These are phyloP conservation scores for Chromobotia macracanthus DNA, from an alignment of 2,797 vertebrate genomes.

Conservation along the genomic window DNA sequence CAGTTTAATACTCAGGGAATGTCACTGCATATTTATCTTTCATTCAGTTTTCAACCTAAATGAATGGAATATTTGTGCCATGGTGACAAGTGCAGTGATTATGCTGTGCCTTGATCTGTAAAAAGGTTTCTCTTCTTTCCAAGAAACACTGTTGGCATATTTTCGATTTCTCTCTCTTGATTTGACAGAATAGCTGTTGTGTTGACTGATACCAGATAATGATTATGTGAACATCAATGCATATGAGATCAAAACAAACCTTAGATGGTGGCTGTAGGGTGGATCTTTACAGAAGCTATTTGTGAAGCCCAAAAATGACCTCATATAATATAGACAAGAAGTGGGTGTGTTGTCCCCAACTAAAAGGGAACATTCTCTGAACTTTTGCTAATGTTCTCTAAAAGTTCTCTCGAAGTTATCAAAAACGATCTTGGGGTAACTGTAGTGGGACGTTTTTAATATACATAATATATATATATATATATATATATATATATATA, in stretches of 20 bases:
- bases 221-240: not conserved
- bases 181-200: not conserved
- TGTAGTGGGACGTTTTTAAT: too few species aligned
- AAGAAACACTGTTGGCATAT: not conserved
- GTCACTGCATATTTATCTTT: not conserved
- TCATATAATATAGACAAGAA: not conserved
- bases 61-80: not conserved
- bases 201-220: not conserved
- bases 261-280: not conserved
- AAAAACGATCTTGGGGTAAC: too few species aligned
- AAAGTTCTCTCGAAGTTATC: too few species aligned
- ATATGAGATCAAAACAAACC: not conserved
- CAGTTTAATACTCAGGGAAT: not conserved
- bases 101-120: slow-evolving; percentile 1
- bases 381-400: too few species aligned
- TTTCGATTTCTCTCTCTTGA: not conserved
- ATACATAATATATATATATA: too few species aligned
- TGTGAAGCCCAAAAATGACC: not conserved
- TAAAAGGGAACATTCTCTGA: not conserved
- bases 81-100: not conserved
- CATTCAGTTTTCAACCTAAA: not conserved
- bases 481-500: too few species aligned
- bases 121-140: not conserved
- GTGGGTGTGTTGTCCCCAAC: not conserved
- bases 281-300: not conserved